phyloP scores from a whole-genome alignment of 2,888 invertebrate genomes.

The Lissocephala sabroskyi region DNA sequence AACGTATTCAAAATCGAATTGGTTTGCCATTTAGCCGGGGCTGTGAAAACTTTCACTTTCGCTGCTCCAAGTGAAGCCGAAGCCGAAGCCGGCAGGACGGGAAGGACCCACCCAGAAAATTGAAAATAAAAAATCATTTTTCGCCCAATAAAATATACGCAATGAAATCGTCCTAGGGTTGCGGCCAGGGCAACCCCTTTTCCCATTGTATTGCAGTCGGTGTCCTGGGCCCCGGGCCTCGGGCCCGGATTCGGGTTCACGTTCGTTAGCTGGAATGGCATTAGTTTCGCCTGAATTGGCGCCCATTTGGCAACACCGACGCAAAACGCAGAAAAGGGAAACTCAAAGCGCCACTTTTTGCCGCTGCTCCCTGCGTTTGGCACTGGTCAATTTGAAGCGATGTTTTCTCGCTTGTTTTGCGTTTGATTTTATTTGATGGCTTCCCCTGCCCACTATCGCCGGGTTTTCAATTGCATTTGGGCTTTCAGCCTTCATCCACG shows the following conservation, averaged over 20 bases:
- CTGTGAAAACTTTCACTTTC: slow-evolving; percentile 51
- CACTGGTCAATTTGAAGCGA: slow-evolving; percentile 57
- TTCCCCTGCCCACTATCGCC: slow-evolving; percentile 35
- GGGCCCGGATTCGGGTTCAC: no score
- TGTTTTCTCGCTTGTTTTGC: slow-evolving; percentile 60
- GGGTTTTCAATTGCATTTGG: slow-evolving; percentile 30
- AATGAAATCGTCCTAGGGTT: slow-evolving; percentile 1
- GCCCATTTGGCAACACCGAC: slow-evolving; percentile 40
- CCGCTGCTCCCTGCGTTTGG: slow-evolving; percentile 22
- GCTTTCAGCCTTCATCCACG: slow-evolving; percentile 9
- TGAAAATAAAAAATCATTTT: slow-evolving; percentile 66
- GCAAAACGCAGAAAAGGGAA: neutral
- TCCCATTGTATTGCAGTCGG: slow-evolving; percentile 34
- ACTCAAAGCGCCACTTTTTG: no score
- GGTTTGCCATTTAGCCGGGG: slow-evolving; percentile 42
- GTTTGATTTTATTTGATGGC: slow-evolving; percentile 60
- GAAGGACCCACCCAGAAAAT: slow-evolving; percentile 35
- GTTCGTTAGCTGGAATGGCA: slow-evolving; percentile 25
- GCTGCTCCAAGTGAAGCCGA: slow-evolving; percentile 17
- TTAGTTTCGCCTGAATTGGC: slow-evolving; percentile 69
- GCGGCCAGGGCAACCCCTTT: neutral
- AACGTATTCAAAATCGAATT: slow-evolving; percentile 66
- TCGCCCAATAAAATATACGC: slow-evolving; percentile 67
- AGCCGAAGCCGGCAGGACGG: no score
- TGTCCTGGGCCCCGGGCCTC: slow-evolving; percentile 2